phyloP scores from a whole-genome alignment of 2,113 vertebrate genomes.

The Rhineura floridana region DNA sequence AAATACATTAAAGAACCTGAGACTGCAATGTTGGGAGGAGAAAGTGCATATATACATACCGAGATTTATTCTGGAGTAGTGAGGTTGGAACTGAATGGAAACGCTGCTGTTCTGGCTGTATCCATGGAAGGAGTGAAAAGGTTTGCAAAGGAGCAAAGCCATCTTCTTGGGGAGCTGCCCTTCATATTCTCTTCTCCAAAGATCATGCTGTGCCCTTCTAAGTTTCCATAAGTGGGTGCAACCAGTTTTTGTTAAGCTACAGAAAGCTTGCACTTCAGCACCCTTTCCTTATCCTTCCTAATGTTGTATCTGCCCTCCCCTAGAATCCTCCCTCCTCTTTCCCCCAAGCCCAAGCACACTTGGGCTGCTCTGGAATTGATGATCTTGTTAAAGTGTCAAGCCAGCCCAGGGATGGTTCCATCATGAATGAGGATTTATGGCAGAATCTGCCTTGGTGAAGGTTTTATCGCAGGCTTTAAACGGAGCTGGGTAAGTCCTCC shows the following conservation, averaged over 20 bases:
- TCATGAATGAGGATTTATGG: conserved; percentile 46
- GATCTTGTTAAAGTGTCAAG: conserved; percentile 57
- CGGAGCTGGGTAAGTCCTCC: conserved; percentile 24
- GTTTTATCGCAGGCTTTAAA: conserved; percentile 54
- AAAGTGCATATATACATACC: background rate
- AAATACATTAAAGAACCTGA: background rate
- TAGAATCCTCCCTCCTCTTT: conserved; percentile 14
- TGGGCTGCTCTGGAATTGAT: conserved; percentile 47
- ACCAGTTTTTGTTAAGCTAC: conserved; percentile 2
- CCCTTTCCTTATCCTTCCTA: conserved; percentile 11
- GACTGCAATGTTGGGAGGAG: background rate
- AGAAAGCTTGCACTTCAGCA: conserved; percentile 6
- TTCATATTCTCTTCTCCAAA: background rate
- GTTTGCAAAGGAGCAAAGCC: background rate
- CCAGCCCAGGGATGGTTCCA: conserved; percentile 33
- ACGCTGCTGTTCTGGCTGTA: background rate
- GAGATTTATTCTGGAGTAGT: background rate
- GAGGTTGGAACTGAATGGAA: background rate
- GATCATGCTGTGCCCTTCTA: background rate
- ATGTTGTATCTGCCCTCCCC: background rate
- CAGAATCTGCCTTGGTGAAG: conserved; percentile 41
- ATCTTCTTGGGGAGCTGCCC: background rate
- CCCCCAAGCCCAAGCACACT: background rate
- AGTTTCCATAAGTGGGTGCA: background rate
- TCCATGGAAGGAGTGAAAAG: background rate